phyloP scores from a whole-genome alignment of 2,888 invertebrate species.

The Endotricha flammealis region DNA sequence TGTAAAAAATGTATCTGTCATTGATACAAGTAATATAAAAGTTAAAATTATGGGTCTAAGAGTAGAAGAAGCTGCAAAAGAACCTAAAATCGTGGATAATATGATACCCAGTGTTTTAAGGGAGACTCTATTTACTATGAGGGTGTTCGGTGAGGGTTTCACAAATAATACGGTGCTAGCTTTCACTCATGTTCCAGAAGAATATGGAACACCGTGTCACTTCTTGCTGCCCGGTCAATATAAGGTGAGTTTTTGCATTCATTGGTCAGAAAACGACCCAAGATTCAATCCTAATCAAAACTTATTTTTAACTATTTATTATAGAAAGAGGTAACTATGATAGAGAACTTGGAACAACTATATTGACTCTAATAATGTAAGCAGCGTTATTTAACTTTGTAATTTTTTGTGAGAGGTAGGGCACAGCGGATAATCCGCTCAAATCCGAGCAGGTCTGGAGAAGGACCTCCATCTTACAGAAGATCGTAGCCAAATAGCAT shows the following conservation, averaged over 20 bases:
- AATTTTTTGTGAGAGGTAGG: too few species aligned
- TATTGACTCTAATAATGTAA: too few species aligned
- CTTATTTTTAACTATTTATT: too few species aligned
- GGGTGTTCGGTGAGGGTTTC: constrained; percentile 59
- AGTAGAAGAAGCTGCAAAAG: constrained; percentile 57
- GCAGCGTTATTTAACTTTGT: too few species aligned
- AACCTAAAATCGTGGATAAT: constrained; percentile 57
- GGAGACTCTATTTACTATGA: constrained; percentile 41
- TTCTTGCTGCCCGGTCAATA: constrained; percentile 45
- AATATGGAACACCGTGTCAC: constrained; percentile 35
- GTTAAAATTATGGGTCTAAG: constrained; percentile 47
- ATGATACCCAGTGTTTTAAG: constrained; percentile 58
- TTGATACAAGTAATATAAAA: neutral
- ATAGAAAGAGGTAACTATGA: too few species aligned
- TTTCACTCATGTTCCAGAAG: constrained; percentile 47
- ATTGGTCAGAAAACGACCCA: too few species aligned
- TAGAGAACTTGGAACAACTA: too few species aligned
- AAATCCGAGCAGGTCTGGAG: too few species aligned
- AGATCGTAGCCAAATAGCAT: too few species aligned
- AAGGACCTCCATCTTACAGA: too few species aligned
- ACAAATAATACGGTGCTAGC: constrained; percentile 47
- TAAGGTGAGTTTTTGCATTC: constrained; percentile 35
- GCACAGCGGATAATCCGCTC: too few species aligned
- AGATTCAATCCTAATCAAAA: too few species aligned
- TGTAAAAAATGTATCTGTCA: neutral